Percentiles rank a stretch among this genome's conserved stretches.
Conservation (phyloP, 2,797 vertebrate genomes). For the Labroides dimidiatus region DNA sequence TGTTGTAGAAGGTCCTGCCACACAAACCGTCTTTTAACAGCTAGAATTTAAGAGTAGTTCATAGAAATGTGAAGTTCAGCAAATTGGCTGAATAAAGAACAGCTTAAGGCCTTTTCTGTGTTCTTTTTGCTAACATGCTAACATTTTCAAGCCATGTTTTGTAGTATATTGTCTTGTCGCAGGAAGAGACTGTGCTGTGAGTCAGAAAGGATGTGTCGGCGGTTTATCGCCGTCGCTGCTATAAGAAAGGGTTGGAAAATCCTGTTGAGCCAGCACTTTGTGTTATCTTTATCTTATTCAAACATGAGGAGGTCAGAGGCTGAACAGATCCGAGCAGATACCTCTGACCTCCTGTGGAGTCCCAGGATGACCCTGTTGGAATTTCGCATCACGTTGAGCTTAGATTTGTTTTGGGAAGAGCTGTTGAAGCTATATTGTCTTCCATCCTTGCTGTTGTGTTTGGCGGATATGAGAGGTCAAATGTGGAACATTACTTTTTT, state of each 20-base stretch:
- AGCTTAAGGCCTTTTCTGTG: too few relatives aligned
- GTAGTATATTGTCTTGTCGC: neutral
- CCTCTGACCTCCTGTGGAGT: constrained; percentile 11
- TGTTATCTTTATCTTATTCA: constrained; percentile 34
- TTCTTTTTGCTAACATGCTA: too few relatives aligned
- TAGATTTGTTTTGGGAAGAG: constrained; percentile 56
- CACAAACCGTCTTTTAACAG: neutral
- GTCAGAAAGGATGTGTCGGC: neutral
- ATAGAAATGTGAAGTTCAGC: too few relatives aligned
- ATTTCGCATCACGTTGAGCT: constrained; percentile 26
- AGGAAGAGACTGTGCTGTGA: neutral
- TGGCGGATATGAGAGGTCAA: constrained; percentile 19
- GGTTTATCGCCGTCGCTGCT: neutral
- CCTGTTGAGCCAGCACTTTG: neutral
- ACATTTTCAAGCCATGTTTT: too few relatives aligned
- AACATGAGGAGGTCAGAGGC: constrained; percentile 38
- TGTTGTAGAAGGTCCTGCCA: neutral
- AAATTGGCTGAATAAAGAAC: too few relatives aligned
- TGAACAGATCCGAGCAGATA: neutral
- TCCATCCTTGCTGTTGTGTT: constrained; percentile 40
- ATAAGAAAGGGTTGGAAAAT: constrained; percentile 15
- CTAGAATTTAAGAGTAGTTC: too few relatives aligned
- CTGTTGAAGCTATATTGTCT: constrained; percentile 11
- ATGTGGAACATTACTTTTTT: constrained; percentile 1
- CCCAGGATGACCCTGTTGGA: constrained; percentile 18